A percentile compares a stretch with the other conserved stretches of the same genome.
These are phyloP conservation scores for Poecilobothrus nobilitatus DNA, from an alignment of 2,888 invertebrate species.

Conservation along the genomic window DNA sequence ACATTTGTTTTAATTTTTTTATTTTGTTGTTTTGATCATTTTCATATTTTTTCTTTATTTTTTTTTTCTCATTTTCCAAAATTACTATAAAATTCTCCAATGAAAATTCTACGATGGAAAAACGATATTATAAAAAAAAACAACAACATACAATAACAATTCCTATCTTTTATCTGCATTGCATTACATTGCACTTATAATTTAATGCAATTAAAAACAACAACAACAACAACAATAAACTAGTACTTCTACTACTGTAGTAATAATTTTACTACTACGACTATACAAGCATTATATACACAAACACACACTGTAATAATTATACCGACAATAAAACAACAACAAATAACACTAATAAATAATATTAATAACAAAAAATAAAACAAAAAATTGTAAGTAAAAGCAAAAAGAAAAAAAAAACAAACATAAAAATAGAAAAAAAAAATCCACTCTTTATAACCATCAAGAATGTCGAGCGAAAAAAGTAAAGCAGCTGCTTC, in stretches of 20 bases:
- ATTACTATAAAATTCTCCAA: too few relatives aligned
- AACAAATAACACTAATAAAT: conserved; percentile 10
- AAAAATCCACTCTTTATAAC: conserved; percentile 13
- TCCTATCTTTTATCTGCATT: too few relatives aligned
- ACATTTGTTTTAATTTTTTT: too few relatives aligned
- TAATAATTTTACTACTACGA: conserved; percentile 11
- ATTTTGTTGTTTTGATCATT: too few relatives aligned
- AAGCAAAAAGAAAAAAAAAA: conserved; percentile 18
- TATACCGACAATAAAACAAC: conserved; percentile 10
- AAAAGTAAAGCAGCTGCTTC: conserved; percentile 45
- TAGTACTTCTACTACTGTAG: not conserved
- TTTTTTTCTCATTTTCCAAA: too few relatives aligned
- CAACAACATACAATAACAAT: too few relatives aligned
- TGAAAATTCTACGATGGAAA: too few relatives aligned
- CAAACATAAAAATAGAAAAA: conserved; percentile 23
- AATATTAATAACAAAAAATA: conserved; percentile 19
- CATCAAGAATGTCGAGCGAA: conserved; percentile 19
- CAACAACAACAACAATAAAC: not conserved
- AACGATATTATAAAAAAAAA: too few relatives aligned
- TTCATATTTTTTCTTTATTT: too few relatives aligned
- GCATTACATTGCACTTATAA: not conserved
- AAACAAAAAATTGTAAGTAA: conserved; percentile 24
- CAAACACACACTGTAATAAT: conserved; percentile 4
- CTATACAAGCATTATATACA: too few relatives aligned
- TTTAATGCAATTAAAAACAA: not conserved